A percentile compares a stretch with the other conserved stretches of the same genome.
phyloP scores from a whole-genome alignment of 2,888 invertebrate genomes.

The Suillia variegata region DNA sequence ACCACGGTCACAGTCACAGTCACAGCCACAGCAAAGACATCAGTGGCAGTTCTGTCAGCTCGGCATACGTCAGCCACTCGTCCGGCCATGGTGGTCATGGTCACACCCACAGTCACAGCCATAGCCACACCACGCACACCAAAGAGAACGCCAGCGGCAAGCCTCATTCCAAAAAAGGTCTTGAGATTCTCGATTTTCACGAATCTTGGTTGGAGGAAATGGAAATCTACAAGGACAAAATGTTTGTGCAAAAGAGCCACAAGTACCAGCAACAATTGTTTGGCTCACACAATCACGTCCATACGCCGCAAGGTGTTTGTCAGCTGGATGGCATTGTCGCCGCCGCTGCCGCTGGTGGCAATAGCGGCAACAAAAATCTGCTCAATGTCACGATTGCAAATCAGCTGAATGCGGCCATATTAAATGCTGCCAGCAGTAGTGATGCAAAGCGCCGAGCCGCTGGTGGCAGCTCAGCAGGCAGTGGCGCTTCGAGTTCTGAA shows the following conservation, averaged over 20 bases:
- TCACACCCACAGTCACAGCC: constrained; percentile 22
- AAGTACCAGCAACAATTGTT: constrained; percentile 32
- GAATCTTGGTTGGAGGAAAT: constrained; percentile 60
- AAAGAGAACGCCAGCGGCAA: constrained; percentile 45
- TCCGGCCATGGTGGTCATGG: constrained; percentile 11
- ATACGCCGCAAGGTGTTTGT: constrained; percentile 37
- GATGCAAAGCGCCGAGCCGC: constrained; percentile 8
- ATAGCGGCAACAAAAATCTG: not conserved
- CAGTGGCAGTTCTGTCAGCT: not conserved
- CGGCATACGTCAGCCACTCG: too few species aligned
- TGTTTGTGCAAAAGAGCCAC: constrained; percentile 49
- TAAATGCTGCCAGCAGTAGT: constrained; percentile 14
- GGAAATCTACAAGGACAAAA: constrained; percentile 55
- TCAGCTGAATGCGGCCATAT: constrained; percentile 7
- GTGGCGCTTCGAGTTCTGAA: too few species aligned
- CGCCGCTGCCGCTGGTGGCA: constrained; percentile 20
- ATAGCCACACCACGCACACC: constrained; percentile 29
- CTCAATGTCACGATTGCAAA: constrained; percentile 1
- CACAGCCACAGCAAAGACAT: not conserved
- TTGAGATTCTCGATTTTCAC: constrained; percentile 59
- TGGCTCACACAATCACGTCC: constrained; percentile 43
- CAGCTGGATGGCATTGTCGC: constrained; percentile 25
- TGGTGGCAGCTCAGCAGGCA: not conserved
- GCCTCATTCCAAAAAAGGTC: constrained; percentile 35
- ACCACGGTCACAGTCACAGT: too few species aligned